Base-by-base conservation (phyloP, 2,888 invertebrate species). In the Phanerotoma sp. region DNA sequence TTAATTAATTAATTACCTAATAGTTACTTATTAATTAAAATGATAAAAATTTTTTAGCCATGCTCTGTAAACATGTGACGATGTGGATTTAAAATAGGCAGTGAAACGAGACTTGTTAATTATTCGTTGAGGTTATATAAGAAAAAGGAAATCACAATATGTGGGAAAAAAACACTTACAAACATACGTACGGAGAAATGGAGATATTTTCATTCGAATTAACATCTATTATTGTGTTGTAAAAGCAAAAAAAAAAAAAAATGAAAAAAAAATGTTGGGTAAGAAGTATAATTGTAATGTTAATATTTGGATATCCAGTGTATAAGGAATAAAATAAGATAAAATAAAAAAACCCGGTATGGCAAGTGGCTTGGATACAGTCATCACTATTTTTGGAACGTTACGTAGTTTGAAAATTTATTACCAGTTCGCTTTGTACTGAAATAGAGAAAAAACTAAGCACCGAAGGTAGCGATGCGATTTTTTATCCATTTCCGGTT, bases 91-190 rank as follows among this genome's bases (percentile, higher is more conserved):
- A 16, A 38, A 66, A 63, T 41, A 57, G 50, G 48, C 56, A 60
- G 58, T 40, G 37, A 35, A 50, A 44, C 22, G 9, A 51, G 41
- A 37, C 56, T 47, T 55, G n/a, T 40, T 47, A 56, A 57, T 46
- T 62, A 61, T 33, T 13, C 47, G n/a, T n/a, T n/a, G n/a, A n/a
- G 51, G 47, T 51, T 44, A 49, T 37, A 56, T 58, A 57, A 44
- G 52, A 57, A 59, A 54, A 58, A 58, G 30, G 56, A 51, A 51
- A 33, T 44, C 35, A 56, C 57, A 51, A 46, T 44, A 54, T 51
- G 45, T 38, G 52, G n/a, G 50, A 59, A 61, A 64, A 51, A 49
- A 58, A 53, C 51, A 47, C 30, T 22, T 35, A 50, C 56, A n/a
- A 49, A 51, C 46, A 56, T 46, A 56, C 25, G 9, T 25, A 25